Conservation (phyloP, 2,797 vertebrate genomes). For the Bradypodion ventrale region DNA sequence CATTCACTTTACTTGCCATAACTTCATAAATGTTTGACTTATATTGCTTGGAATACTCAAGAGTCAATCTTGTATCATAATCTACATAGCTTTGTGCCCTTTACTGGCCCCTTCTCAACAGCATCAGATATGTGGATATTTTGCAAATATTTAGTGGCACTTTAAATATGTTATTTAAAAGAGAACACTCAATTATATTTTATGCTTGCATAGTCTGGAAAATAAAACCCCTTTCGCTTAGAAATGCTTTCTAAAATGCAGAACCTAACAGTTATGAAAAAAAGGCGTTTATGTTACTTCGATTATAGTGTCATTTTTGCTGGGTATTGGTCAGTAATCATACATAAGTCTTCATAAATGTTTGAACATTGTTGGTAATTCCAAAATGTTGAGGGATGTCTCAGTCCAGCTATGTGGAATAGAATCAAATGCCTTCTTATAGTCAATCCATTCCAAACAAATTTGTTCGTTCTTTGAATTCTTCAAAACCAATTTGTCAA, state of each 20-base stretch:
- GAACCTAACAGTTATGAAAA: constrained; percentile 18
- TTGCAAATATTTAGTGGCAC: constrained; percentile 47
- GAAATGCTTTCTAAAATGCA: constrained; percentile 40
- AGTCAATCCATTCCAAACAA: too few relatives aligned
- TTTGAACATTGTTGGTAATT: too few relatives aligned
- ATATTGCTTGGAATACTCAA: too few relatives aligned
- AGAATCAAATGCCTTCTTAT: too few relatives aligned
- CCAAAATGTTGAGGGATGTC: too few relatives aligned
- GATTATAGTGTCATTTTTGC: constrained; percentile 28
- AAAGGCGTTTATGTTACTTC: constrained; percentile 14
- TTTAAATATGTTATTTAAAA: constrained; percentile 33
- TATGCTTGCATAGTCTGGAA: constrained; percentile 38
- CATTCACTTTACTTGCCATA: too few relatives aligned
- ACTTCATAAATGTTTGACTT: too few relatives aligned
- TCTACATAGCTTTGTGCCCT: not conserved
- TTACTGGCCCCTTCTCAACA: not conserved
- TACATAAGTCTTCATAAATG: too few relatives aligned
- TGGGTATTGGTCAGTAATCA: constrained; percentile 26
- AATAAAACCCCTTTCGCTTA: constrained; percentile 12
- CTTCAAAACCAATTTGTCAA: too few relatives aligned
- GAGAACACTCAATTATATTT: constrained; percentile 30
- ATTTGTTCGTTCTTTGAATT: too few relatives aligned
- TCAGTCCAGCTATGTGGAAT: too few relatives aligned
- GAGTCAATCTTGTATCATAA: too few relatives aligned
- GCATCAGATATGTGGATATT: constrained; percentile 2